These are phyloP conservation scores for Cepphus grylle DNA, from an alignment of 2,113 vertebrate species.

Conservation along the genomic window DNA sequence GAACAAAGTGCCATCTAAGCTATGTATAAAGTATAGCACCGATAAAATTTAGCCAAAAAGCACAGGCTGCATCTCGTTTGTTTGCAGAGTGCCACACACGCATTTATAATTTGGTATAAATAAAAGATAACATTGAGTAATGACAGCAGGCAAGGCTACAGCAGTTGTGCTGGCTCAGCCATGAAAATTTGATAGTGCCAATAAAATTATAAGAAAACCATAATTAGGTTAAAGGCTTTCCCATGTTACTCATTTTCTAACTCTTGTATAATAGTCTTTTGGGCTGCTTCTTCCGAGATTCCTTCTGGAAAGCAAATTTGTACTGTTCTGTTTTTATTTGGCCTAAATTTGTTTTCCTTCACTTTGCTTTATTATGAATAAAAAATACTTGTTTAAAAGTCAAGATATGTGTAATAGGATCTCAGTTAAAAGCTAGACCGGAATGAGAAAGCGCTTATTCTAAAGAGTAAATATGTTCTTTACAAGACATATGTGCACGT, in stretches of 20 bases:
- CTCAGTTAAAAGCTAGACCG: conserved; percentile 5
- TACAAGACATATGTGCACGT: neutral
- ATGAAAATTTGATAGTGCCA: conserved; percentile 54
- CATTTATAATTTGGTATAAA: conserved; percentile 32
- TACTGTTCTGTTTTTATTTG: neutral
- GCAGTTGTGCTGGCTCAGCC: conserved; percentile 32
- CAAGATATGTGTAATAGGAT: neutral
- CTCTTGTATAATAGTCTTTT: neutral
- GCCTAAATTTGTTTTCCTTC: neutral
- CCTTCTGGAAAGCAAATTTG: conserved; percentile 23
- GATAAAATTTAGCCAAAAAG: neutral
- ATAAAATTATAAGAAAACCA: conserved; percentile 56
- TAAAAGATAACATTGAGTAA: conserved; percentile 46
- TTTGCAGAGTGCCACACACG: neutral
- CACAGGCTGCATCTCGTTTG: neutral
- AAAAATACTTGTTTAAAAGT: conserved; percentile 40
- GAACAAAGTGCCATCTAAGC: neutral
- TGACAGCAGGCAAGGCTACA: conserved; percentile 19
- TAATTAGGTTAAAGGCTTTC: conserved; percentile 63
- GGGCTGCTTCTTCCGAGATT: neutral
- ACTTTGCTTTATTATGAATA: neutral
- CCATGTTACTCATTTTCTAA: conserved; percentile 10
- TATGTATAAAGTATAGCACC: neutral
- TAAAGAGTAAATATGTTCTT: conserved; percentile 15
- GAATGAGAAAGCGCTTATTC: conserved; percentile 4